Base-by-base conservation (phyloP, 1,140 invertebrate genomes). In the Listronotus oregonensis region DNA sequence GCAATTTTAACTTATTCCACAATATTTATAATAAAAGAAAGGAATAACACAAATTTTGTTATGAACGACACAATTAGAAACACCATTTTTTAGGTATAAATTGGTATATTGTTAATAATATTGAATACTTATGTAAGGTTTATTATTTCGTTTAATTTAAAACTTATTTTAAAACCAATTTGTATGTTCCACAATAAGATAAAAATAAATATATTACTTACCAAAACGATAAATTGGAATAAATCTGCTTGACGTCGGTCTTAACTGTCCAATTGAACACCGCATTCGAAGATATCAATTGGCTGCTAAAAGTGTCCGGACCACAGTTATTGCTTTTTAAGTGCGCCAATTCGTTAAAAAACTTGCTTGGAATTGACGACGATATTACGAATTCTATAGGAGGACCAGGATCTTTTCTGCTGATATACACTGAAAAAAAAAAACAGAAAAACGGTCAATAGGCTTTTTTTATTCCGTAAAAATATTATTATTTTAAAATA, bases 381-480 rank as follows among this genome's bases (percentile, higher is more conserved):
- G 14, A 10, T 37, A 64, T 39, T 21, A 34, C 51, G 6, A 64
- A 46, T 3, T 44, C 21, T 37, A 31, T 39, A 12, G 34, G 32
- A 9, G 40, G 50, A n/a, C 42, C 43, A 3, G 7, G 14, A 1
- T 18, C 44, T 15, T 64, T 55, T 10, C 15, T 34, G 31, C 7
- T 55, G 42, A 64, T 56, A 40, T 56, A 31, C 40, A 64, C 61
- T 64, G 61, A n/a, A 64, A 62, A 52, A 18, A 54, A 43, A 51
- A 21, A 11, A 51, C 1, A 14, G 21, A n/a, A 27, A 51, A 15
- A 27, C 5, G 1, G 1, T 27, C 1, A 27, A 27, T 3, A 27
- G 1, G 5, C 21, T 27, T 27, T 27, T 27, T 3, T 27, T 27
- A 27, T 27, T 27, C 1, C 5, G 5, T 27, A 27, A 27, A 27